Percentiles rank a stretch among this genome's conserved stretches.
Evolutionary conservation across 2,888 invertebrate species (phyloP).

Genomic region (Troides aeacus): DNA sequence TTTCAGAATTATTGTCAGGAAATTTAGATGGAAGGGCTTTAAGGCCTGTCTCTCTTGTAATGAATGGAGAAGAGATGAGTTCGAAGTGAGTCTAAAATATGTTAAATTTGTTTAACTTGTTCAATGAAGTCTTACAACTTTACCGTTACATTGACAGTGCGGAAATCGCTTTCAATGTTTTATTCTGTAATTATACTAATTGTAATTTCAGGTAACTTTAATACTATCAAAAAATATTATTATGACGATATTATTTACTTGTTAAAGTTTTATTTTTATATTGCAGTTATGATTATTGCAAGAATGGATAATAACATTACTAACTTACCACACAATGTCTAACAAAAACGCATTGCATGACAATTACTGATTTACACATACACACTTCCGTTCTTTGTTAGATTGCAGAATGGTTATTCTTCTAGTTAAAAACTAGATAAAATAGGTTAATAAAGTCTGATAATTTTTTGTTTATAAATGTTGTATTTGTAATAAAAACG

Average conservation of each 20-base stretch:
- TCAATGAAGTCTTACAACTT: neutral
- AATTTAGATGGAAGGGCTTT: conserved; percentile 56
- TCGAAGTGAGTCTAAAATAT: conserved; percentile 54
- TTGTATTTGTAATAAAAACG: too few species aligned
- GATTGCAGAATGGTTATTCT: conserved; percentile 2
- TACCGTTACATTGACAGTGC: too few species aligned
- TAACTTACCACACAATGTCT: conserved; percentile 1
- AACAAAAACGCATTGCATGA: conserved; percentile 10
- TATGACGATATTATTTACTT: neutral
- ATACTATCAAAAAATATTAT: neutral
- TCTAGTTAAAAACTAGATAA: neutral
- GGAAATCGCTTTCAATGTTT: neutral
- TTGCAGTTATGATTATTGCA: neutral
- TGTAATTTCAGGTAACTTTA: neutral
- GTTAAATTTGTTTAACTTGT: neutral
- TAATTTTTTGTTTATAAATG: too few species aligned
- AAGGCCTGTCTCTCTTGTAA: conserved; percentile 60
- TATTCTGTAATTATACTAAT: neutral
- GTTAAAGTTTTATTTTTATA: neutral
- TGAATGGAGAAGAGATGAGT: conserved; percentile 55
- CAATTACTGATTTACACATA: neutral
- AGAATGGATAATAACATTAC: neutral
- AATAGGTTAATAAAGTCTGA: too few species aligned
- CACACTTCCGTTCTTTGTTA: conserved; percentile 4
- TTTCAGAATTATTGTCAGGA: conserved; percentile 79